These are phyloP conservation scores for Cossypha heuglini DNA, from an alignment of 2,797 vertebrate genomes.

Conservation along the genomic window DNA sequence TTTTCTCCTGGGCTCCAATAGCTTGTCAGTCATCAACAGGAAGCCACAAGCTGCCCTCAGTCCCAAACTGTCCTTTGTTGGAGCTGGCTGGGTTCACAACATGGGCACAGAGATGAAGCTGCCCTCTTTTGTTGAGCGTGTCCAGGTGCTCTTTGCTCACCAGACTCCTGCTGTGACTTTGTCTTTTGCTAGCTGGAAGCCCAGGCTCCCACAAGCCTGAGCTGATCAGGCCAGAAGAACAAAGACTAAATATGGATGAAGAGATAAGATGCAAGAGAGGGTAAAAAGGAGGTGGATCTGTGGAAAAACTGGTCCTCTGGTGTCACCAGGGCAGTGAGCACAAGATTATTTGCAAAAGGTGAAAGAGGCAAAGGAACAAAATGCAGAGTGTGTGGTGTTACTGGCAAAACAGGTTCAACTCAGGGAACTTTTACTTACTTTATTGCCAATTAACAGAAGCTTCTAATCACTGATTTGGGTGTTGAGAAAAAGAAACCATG, in stretches of 20 bases:
- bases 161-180: not conserved
- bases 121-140: not conserved
- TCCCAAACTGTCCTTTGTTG: not conserved
- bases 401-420: not conserved
- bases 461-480: not conserved
- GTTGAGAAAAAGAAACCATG: not conserved
- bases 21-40: not conserved
- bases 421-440: not conserved
- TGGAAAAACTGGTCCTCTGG: not conserved
- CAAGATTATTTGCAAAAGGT: not conserved
- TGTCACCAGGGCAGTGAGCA: not conserved
- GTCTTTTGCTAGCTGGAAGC: not conserved
- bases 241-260: not conserved
- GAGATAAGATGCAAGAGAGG: not conserved
- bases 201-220: not conserved
- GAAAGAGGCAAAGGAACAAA: not conserved
- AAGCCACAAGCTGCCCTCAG: not conserved
- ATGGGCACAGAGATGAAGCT: not conserved
- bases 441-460: not conserved
- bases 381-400: not conserved
- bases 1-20: not conserved
- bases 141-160: conserved; percentile 27
- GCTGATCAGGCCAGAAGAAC: not conserved
- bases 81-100: not conserved
- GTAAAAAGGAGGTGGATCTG: not conserved